A percentile compares a stretch with the other conserved stretches of the same genome.
phyloP scores from a whole-genome alignment of 2,113 vertebrate species.

The Apteryx mantelli region DNA sequence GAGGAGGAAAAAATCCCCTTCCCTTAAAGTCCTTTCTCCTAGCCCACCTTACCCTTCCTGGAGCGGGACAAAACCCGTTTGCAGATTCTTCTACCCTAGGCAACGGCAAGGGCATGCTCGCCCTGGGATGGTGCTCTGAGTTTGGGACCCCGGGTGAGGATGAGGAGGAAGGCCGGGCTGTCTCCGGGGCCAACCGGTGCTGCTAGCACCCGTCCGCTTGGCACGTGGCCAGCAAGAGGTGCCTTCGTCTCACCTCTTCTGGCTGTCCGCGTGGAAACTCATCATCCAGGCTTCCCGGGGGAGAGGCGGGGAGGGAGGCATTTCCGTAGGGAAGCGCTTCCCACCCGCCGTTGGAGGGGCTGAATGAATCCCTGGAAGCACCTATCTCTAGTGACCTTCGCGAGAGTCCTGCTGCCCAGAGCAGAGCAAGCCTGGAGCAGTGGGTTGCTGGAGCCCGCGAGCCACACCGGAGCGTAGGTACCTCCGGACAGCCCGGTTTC shows the following conservation, averaged over 20 bases:
- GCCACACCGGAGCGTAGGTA: too few relatives aligned
- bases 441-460: too few relatives aligned
- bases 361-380: neutral
- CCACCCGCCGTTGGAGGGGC: too few relatives aligned
- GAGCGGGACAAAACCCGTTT: neutral
- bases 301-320: neutral
- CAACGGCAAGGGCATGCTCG: neutral
- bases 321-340: neutral
- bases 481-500: neutral
- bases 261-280: too few relatives aligned
- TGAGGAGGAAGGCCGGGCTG: neutral
- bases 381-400: neutral
- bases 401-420: neutral
- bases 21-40: neutral
- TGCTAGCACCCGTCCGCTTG: too few relatives aligned
- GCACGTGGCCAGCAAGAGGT: too few relatives aligned
- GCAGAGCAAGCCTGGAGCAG: neutral
- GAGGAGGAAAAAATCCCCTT: neutral
- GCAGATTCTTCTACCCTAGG: neutral
- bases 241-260: too few relatives aligned
- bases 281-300: too few relatives aligned
- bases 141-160: neutral
- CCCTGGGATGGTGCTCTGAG: neutral
- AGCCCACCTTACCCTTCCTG: neutral
- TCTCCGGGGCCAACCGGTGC: too few relatives aligned